Percentiles rank a stretch among this genome's conserved stretches.
Evolutionary conservation across 1,140 invertebrate genomes (phyloP).

Genomic region (Orius laevigatus): DNA sequence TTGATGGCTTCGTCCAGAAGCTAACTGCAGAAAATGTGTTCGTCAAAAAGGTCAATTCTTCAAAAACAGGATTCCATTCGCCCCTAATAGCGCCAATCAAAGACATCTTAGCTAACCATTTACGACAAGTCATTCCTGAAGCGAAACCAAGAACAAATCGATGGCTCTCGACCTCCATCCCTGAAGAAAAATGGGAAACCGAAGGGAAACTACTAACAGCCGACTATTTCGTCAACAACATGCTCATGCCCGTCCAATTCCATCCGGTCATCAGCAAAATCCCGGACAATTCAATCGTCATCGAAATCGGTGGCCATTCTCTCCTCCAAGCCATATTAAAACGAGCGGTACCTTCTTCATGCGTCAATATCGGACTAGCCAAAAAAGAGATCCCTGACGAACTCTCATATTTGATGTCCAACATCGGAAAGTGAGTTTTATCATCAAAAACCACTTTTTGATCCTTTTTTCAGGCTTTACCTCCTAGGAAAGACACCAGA

Average conservation of each 20-base stretch:
- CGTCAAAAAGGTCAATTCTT: constrained; percentile 74
- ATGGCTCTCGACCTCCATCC: constrained; percentile 76
- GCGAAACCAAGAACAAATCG: constrained; percentile 49
- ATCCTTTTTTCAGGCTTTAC: constrained; percentile 43
- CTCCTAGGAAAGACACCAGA: constrained; percentile 60
- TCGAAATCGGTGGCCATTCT: constrained; percentile 72
- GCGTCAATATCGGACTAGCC: constrained; percentile 59
- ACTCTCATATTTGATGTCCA: constrained; percentile 44
- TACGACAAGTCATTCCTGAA: constrained; percentile 37
- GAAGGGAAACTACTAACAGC: constrained; percentile 43
- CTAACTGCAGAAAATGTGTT: constrained; percentile 67
- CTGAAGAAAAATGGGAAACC: constrained; percentile 47
- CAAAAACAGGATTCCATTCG: constrained; percentile 86
- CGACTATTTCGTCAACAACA: constrained; percentile 3
- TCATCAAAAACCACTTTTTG: not conserved
- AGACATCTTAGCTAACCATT: not conserved
- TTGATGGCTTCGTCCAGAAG: constrained; percentile 55
- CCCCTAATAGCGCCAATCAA: constrained; percentile 48
- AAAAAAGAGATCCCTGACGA: constrained; percentile 49
- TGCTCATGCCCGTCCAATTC: not conserved
- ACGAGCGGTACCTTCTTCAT: constrained; percentile 38
- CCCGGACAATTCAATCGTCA: constrained; percentile 19
- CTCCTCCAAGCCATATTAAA: constrained; percentile 52
- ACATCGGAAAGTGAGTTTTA: constrained; percentile 51
- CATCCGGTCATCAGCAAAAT: constrained; percentile 13